These are phyloP conservation scores for Terrapene triunguis DNA, from an alignment of 2,113 vertebrate genomes.

Conservation along the genomic window DNA sequence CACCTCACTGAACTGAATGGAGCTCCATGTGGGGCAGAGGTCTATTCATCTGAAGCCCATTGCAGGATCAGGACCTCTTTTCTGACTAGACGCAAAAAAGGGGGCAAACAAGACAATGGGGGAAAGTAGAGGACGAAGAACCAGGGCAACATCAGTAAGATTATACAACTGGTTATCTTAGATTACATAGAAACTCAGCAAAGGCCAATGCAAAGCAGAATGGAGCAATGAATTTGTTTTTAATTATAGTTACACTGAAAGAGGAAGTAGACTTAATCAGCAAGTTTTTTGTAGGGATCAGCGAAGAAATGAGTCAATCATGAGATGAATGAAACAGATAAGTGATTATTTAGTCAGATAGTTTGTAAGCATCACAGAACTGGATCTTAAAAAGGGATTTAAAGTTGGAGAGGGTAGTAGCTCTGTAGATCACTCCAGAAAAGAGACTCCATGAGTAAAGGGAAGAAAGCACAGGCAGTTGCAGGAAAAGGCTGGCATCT, in stretches of 20 bases:
- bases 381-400: slow-evolving; percentile 2
- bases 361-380: slow-evolving; percentile 15
- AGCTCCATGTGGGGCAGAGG: neutral
- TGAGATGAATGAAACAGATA: slow-evolving; percentile 15
- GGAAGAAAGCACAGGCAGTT: neutral
- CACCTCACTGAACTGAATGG: neutral
- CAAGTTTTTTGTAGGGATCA: neutral
- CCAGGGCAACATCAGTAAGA: neutral
- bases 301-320: slow-evolving; percentile 3
- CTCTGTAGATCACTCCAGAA: slow-evolving; percentile 19
- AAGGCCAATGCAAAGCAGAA: neutral
- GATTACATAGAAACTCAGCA: neutral
- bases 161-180: neutral
- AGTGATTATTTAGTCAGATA: slow-evolving; percentile 13
- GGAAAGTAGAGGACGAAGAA: neutral
- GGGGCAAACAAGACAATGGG: neutral
- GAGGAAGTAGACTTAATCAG: neutral
- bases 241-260: slow-evolving; percentile 10
- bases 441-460: neutral
- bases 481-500: neutral
- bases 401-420: neutral
- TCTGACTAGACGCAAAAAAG: neutral
- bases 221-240: neutral
- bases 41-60: neutral
- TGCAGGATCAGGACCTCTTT: neutral